Base-by-base conservation (phyloP, 37 sponge, comb jelly and placozoan genomes). In the Cladorhizidae sp. region DNA sequence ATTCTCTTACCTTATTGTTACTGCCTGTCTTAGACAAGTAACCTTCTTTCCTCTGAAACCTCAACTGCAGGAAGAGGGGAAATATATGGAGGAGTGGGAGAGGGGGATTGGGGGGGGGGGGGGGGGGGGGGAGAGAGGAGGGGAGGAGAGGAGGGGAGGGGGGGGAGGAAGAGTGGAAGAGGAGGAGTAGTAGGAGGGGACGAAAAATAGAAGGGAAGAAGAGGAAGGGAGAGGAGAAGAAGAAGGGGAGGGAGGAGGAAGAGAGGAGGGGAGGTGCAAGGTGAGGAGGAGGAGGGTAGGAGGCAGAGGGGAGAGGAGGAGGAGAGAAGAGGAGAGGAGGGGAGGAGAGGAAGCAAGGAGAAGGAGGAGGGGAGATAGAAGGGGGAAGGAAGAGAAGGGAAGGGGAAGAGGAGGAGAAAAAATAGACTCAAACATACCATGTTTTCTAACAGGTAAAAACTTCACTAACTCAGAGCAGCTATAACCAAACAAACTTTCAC, bases 21-120 rank as follows among this genome's bases (percentile, higher is more conserved):
- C 64, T n/a, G 25, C 89, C 89, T 0, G 83, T 83, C 67, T 88
- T 88, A 3, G 63, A 39, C 26, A 88, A 50, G 79, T 74, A 82
- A 17, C 89, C 89, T 64, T 77, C 73, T 59, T 88, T 88, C 29
- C 11, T 57, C 32, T 39, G 56, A 21, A 70, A 81, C 29, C 38
- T 70, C 18, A 58, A 26, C 81, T 81, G 40, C 57, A 68, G 14
- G 18, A 14, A 38, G 3, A 40, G 11, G n/a, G 21, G 8, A 7
- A 36, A 32, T 37, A 5, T 7, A 7, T 3, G 9, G 8, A 29
- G 5, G 31, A 76, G 69, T 29, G 35, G 39, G 39, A 68, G n/a
- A 68, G 38, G 31, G 21, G 8, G n/a, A 36, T 68, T 37, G 21
- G 5, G 35, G 38, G 9, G 8, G 31, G 5, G 31, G 38, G 32